phyloP scores from a whole-genome alignment of 2,113 vertebrate genomes.

The Rostratula benghalensis region DNA sequence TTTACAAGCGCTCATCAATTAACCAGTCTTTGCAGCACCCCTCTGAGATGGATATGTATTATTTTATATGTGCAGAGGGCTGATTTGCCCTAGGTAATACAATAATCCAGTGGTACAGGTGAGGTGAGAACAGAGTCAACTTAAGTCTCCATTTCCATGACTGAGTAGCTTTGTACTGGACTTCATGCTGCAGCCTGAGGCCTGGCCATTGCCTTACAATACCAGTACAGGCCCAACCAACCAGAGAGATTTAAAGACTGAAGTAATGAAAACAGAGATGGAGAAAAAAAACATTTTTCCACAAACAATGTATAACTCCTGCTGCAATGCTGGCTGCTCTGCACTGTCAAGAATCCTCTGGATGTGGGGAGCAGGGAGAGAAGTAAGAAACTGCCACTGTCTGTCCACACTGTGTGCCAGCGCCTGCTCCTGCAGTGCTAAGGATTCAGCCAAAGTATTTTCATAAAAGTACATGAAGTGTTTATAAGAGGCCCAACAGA shows the following conservation, averaged over 20 bases:
- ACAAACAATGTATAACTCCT: rapidly evolving
- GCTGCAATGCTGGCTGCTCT: background rate
- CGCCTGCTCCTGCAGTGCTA: rapidly evolving
- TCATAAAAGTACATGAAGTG: background rate
- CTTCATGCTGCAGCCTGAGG: background rate
- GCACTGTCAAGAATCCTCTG: rapidly evolving
- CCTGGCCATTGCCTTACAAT: background rate
- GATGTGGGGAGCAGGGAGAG: background rate
- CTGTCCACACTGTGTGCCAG: background rate
- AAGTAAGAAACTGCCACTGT: background rate
- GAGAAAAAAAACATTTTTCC: background rate
- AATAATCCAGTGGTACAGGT: background rate
- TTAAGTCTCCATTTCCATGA: background rate
- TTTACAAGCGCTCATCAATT: background rate
- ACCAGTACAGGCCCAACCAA: background rate
- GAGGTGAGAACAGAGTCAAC: background rate
- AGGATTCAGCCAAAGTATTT: background rate
- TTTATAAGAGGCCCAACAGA: background rate
- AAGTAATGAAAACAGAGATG: background rate
- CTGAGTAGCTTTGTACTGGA: background rate
- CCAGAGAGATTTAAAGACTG: background rate
- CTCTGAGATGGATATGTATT: background rate
- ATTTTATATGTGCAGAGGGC: background rate
- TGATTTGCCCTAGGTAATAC: background rate
- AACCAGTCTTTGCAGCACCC: background rate